Evolutionary conservation across 2,888 invertebrate genomes (phyloP).

Genomic region (Timandra comae): DNA sequence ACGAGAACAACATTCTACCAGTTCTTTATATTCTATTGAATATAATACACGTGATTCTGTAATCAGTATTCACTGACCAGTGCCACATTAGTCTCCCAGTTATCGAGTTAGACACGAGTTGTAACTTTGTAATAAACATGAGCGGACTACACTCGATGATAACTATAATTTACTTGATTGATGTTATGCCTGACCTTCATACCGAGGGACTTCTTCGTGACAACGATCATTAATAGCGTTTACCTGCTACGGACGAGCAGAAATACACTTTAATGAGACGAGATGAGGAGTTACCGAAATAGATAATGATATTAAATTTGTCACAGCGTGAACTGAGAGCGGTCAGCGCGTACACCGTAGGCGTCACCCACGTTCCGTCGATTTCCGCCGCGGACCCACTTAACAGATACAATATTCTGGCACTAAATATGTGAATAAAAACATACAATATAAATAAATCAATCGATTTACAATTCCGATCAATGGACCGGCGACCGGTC

Average conservation of each 20-base stretch:
- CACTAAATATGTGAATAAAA: slow-evolving; percentile 20
- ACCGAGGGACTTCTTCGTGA: slow-evolving; percentile 12
- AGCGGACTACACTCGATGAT: slow-evolving; percentile 5
- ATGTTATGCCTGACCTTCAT: slow-evolving; percentile 30
- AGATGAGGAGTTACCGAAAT: slow-evolving; percentile 41
- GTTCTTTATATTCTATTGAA: too few relatives aligned
- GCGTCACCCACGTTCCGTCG: slow-evolving; percentile 63
- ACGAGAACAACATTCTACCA: slow-evolving; percentile 19
- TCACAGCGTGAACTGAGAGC: slow-evolving; percentile 44
- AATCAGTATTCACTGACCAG: slow-evolving; percentile 27
- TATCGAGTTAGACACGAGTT: slow-evolving; percentile 20
- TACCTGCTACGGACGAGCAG: slow-evolving; percentile 47
- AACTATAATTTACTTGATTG: slow-evolving; percentile 20
- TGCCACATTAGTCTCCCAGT: slow-evolving; percentile 20
- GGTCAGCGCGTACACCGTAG: slow-evolving; percentile 54
- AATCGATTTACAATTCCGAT: slow-evolving; percentile 27
- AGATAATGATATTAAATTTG: slow-evolving; percentile 55
- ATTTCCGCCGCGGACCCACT: slow-evolving; percentile 51
- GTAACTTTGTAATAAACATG: slow-evolving; percentile 21
- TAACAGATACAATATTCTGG: slow-evolving; percentile 30
- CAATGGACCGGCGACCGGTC: slow-evolving; percentile 28
- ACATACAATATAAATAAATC: too few relatives aligned
- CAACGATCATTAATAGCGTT: slow-evolving; percentile 27
- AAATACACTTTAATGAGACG: slow-evolving; percentile 30
- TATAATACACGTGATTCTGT: slow-evolving; percentile 20